Conservation (phyloP, 2,888 invertebrate species). For the Adineta ricciae region DNA sequence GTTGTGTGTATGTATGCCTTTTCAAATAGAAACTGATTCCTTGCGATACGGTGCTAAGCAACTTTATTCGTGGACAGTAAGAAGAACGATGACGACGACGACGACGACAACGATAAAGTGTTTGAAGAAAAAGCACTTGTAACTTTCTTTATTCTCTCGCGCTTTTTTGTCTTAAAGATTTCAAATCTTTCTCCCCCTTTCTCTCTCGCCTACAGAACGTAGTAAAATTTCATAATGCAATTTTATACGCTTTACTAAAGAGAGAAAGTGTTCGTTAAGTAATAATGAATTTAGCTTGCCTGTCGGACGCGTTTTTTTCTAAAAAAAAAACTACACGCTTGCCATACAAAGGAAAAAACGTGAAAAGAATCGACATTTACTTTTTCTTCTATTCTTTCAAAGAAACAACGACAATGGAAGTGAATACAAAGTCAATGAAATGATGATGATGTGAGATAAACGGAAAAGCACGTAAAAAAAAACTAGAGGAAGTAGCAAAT, state of each 20-base stretch:
- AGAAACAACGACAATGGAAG: background rate
- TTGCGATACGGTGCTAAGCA: constrained; percentile 3
- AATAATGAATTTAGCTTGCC: constrained; percentile 5
- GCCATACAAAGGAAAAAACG: background rate
- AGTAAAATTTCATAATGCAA: constrained; percentile 13
- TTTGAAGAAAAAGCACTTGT: background rate
- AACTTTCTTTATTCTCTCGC: background rate
- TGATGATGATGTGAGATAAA: background rate
- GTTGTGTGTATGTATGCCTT: background rate
- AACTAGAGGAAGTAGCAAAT: background rate
- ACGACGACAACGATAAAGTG: background rate
- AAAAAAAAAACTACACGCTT: background rate
- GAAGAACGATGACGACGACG: background rate
- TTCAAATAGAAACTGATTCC: constrained; percentile 15
- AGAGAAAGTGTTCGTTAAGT: background rate
- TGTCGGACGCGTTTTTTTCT: background rate
- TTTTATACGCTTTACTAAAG: background rate
- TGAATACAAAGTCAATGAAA: background rate
- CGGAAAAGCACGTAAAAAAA: background rate
- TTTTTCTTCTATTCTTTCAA: background rate
- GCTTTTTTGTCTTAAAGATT: background rate
- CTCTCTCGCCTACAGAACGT: background rate
- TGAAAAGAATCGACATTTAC: background rate
- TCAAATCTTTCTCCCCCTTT: background rate
- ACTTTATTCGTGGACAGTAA: background rate